phyloP scores from a whole-genome alignment of 1,140 invertebrate genomes.

The Drosophila lini region DNA sequence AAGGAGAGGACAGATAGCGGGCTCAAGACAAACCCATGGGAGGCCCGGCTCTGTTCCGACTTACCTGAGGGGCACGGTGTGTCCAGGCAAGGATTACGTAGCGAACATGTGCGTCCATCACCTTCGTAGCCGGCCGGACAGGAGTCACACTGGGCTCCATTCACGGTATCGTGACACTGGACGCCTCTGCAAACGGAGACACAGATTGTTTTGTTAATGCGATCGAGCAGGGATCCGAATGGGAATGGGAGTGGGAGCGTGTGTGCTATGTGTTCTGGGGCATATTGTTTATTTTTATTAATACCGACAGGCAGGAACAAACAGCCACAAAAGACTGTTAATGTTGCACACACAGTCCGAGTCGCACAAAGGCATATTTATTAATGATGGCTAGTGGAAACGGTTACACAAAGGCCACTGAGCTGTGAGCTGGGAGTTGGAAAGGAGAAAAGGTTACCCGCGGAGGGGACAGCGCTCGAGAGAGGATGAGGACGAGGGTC shows the following conservation, averaged over 20 bases:
- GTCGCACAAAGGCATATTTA: slow-evolving; percentile 73
- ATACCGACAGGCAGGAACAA: slow-evolving; percentile 79
- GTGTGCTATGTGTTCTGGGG: slow-evolving; percentile 22
- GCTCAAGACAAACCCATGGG: slow-evolving; percentile 50
- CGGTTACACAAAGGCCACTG: slow-evolving; percentile 49
- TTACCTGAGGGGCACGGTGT: slow-evolving; percentile 90
- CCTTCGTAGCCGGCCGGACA: slow-evolving; percentile 94
- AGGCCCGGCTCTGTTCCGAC: slow-evolving; percentile 36
- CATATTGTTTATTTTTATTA: slow-evolving; percentile 81
- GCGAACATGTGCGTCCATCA: slow-evolving; percentile 91
- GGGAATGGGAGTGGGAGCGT: slow-evolving; percentile 24
- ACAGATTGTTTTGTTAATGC: slow-evolving; percentile 56
- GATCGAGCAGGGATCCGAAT: slow-evolving; percentile 17
- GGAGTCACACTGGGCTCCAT: slow-evolving; percentile 91
- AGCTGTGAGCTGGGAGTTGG: slow-evolving; percentile 22
- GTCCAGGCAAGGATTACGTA: slow-evolving; percentile 88
- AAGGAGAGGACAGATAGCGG: slow-evolving; percentile 24
- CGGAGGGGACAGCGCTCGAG: slow-evolving; percentile 4
- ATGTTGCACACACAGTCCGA: slow-evolving; percentile 56
- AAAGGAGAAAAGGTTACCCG: slow-evolving; percentile 68
- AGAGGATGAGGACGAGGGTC: slow-evolving; percentile 22
- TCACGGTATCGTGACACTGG: slow-evolving; percentile 89
- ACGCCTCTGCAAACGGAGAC: slow-evolving; percentile 87
- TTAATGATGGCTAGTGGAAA: slow-evolving; percentile 70
- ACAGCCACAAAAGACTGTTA: slow-evolving; percentile 75